Evolutionary conservation across 2,888 invertebrate genomes (phyloP), one percentile per base, ranked within the genome.

Genomic region (Sturmia bella): DNA sequence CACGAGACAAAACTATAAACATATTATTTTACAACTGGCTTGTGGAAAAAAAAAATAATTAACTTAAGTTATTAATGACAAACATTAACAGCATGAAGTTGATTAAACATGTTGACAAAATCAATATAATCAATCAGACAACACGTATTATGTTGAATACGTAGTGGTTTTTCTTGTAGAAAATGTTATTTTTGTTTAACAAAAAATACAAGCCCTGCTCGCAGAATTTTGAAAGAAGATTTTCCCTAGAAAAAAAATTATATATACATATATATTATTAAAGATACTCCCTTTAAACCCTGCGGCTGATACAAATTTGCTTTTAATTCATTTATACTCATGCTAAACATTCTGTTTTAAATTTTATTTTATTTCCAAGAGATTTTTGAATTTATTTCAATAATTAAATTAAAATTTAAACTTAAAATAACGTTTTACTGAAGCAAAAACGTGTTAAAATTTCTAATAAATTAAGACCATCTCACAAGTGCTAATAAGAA

Each of bases 401-500:
- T 4, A 41, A 15, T 11, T 17, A 63, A 63, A 63, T 24, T 24
- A 45, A 27, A 19, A 5, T 48, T 63, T 61, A 61, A 69, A 64
- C 21, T 68, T 69, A 66, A 68, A 27, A 19, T 5, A 27, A 50
- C 15, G 4, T 68, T 76, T 66, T 56, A 6, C 52, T 12, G 21
- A 45, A 24, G n/a, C n/a, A n/a, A 12, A 59, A 66, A 78, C 66
- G 50, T 59, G 37, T 37, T 52, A 37, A 66, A 72, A 45, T 79
- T 73, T 61, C 37, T 50, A 43, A 27, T 70, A 74, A 78, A 84
- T 86, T 88, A 89, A 87, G 91, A 90, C 91, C 91, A 91, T 91
- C 91, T 91, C 91, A 91, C 90, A 91, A 91, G 91, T 91, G 91
- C 91, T 91, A 89, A 88, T 89, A 89, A 88, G 88, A 89, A 88